Evolutionary conservation across 2,888 invertebrate species (phyloP).

Genomic region (Patella caerulea): DNA sequence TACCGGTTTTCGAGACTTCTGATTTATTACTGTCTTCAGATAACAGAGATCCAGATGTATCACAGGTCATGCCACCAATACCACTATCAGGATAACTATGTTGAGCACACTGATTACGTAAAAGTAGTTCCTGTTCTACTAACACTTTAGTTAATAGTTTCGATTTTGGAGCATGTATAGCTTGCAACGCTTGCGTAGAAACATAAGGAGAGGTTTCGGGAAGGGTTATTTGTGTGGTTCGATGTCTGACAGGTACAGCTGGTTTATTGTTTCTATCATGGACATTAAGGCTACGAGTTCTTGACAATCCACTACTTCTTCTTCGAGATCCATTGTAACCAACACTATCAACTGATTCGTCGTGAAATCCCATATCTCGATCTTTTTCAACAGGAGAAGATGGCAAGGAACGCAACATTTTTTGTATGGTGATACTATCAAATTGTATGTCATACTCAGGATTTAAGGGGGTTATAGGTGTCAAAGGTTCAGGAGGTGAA

Average conservation of each 20-base stretch:
- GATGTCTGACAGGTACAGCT: constrained; percentile 3
- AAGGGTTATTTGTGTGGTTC: constrained; percentile 5
- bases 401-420: constrained; percentile 95
- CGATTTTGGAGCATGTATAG: constrained; percentile 35
- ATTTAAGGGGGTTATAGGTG: constrained; percentile 59
- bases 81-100: constrained; percentile 68
- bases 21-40: constrained; percentile 54
- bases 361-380: constrained; percentile 60
- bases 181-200: constrained; percentile 24
- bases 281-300: constrained; percentile 45
- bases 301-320: constrained; percentile 32
- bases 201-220: background rate
- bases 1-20: constrained; percentile 13
- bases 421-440: constrained; percentile 89
- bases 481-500: constrained; percentile 65
- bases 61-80: constrained; percentile 60
- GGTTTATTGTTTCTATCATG: constrained; percentile 37
- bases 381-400: constrained; percentile 53
- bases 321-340: constrained; percentile 22
- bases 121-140: constrained; percentile 57
- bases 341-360: constrained; percentile 40
- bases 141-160: constrained; percentile 43
- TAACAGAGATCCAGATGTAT: constrained; percentile 52
- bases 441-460: constrained; percentile 71
- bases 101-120: constrained; percentile 51